Conservation (phyloP, 2,888 invertebrate species). For the Vesta saturnalis region DNA sequence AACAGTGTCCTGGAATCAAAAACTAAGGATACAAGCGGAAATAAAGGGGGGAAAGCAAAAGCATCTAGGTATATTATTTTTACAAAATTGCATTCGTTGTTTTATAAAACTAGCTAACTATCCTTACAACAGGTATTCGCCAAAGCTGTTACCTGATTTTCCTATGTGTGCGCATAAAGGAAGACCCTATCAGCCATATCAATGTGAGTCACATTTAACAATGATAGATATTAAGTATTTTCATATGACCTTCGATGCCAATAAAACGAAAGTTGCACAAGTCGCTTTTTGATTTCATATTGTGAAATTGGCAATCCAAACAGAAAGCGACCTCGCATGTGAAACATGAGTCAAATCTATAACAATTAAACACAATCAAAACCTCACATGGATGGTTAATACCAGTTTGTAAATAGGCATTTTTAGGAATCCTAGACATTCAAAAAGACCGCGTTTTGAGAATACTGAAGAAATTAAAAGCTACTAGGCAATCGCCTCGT, state of each 20-base stretch:
- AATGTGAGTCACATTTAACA: no score
- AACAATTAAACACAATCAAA: no score
- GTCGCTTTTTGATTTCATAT: neutral
- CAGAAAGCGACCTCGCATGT: no score
- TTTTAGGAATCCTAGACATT: slow-evolving; percentile 10
- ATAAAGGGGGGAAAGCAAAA: neutral
- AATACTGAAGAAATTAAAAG: neutral
- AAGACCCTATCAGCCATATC: no score
- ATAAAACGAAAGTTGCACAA: neutral
- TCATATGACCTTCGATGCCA: neutral
- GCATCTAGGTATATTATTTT: neutral
- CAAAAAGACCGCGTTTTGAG: slow-evolving; percentile 14
- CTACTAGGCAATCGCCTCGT: no score
- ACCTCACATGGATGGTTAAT: no score
- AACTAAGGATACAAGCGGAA: neutral
- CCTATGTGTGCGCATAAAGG: no score
- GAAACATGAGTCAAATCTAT: no score
- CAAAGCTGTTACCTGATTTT: neutral
- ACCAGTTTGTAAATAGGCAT: slow-evolving; percentile 5
- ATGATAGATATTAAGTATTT: slow-evolving; percentile 13
- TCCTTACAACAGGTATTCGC: no score
- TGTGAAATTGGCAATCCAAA: no score
- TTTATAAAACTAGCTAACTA: neutral
- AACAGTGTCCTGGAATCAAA: neutral
- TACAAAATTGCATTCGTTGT: no score